A percentile compares a stretch with the other conserved stretches of the same genome.
Conservation (phyloP, 2,113 vertebrate genomes). For the Oryzias melastigma region DNA sequence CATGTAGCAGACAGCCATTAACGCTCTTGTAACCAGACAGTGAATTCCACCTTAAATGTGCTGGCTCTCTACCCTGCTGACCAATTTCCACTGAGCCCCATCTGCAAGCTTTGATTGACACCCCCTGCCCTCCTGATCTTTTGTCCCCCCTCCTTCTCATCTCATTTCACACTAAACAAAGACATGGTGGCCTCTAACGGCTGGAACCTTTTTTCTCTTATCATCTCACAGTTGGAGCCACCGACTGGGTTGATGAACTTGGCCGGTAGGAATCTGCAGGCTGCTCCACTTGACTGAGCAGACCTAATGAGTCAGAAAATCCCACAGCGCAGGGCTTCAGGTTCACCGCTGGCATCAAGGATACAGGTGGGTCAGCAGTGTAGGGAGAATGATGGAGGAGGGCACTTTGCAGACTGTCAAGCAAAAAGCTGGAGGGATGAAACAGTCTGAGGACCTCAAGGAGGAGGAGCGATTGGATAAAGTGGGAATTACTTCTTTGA, state of each 20-base stretch:
- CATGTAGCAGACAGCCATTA: constrained; percentile 71
- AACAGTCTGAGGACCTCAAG: constrained; percentile 12
- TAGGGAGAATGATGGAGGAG: constrained; percentile 34
- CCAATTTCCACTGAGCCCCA: constrained; percentile 24
- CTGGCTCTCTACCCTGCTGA: constrained; percentile 45
- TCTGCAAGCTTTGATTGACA: constrained; percentile 44
- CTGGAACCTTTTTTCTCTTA: constrained; percentile 47
- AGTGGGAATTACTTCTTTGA: constrained; percentile 67
- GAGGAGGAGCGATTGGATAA: constrained; percentile 44
- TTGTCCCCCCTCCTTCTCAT: constrained; percentile 43
- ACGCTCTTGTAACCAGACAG: constrained; percentile 69
- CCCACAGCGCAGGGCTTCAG: constrained; percentile 57
- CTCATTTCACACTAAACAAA: constrained; percentile 70
- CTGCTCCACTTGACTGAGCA: constrained; percentile 71
- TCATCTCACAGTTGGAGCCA: constrained; percentile 48
- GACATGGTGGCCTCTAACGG: constrained; percentile 48
- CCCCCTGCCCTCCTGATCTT: constrained; percentile 21
- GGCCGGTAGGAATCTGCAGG: constrained; percentile 69
- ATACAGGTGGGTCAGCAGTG: constrained; percentile 47
- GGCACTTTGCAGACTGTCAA: constrained; percentile 13
- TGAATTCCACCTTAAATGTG: constrained; percentile 66
- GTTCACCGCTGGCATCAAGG: constrained; percentile 61
- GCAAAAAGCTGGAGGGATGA: constrained; percentile 10
- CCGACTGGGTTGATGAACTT: constrained; percentile 64
- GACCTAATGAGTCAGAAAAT: constrained; percentile 77